phyloP scores from a whole-genome alignment of 1,140 invertebrate species.

The Lordiphosa stackelbergi region DNA sequence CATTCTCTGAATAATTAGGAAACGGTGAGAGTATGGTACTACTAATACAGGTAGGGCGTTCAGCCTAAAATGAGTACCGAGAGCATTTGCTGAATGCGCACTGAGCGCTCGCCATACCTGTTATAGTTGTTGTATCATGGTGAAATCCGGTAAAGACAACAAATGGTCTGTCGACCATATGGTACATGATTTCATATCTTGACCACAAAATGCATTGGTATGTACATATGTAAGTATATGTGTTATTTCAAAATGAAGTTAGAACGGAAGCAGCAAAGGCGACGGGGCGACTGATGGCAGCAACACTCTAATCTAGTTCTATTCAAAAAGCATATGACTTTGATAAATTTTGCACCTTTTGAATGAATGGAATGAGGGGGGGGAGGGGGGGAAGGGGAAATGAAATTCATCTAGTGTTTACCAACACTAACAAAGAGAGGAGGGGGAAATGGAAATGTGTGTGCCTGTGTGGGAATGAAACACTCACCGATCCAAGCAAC shows the following conservation, averaged over 20 bases:
- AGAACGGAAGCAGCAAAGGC: too few relatives aligned
- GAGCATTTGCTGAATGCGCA: too few relatives aligned
- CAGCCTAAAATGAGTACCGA: too few relatives aligned
- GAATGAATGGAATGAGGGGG: not conserved
- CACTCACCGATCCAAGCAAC: conserved; percentile 42
- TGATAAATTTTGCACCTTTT: conserved; percentile 7
- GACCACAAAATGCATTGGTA: not conserved
- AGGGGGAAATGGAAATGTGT: not conserved
- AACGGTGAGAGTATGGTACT: too few relatives aligned
- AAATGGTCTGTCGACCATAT: too few relatives aligned
- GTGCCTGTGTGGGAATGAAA: not conserved
- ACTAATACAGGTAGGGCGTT: too few relatives aligned
- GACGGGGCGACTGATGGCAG: not conserved
- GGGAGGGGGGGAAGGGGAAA: not conserved
- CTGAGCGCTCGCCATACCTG: too few relatives aligned
- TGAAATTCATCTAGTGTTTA: not conserved
- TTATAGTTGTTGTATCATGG: too few relatives aligned
- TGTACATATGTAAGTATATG: too few relatives aligned
- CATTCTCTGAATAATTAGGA: too few relatives aligned
- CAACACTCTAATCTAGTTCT: conserved; percentile 1
- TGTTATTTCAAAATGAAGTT: too few relatives aligned
- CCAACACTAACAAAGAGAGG: not conserved
- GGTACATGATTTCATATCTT: not conserved
- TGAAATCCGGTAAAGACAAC: too few relatives aligned
- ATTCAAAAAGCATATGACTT: conserved; percentile 7